phyloP scores from a whole-genome alignment of 2,797 vertebrate genomes.

The Rhincodon typus region DNA sequence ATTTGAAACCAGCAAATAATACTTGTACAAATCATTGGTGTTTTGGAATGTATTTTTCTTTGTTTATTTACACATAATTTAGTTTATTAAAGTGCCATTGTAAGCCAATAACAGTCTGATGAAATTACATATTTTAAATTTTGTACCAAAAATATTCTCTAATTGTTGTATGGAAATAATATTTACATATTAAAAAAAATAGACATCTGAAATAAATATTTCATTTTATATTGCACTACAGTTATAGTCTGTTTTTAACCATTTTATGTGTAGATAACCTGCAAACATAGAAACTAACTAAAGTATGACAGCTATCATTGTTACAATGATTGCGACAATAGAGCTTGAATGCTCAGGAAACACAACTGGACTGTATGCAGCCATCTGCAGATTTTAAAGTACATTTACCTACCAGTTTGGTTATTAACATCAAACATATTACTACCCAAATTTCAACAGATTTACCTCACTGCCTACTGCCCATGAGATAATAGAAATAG shows the following conservation, averaged over 20 bases:
- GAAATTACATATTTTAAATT: background rate
- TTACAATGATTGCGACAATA: background rate
- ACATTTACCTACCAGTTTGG: background rate
- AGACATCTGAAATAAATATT: background rate
- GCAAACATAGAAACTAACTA: background rate
- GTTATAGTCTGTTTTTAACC: background rate
- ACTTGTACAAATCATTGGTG: background rate
- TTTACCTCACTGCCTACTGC: background rate
- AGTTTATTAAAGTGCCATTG: background rate
- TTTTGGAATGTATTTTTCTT: background rate
- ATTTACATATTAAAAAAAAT: background rate
- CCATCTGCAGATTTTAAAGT: background rate
- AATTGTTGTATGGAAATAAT: background rate
- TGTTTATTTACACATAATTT: background rate
- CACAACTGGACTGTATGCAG: background rate
- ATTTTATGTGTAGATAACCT: background rate
- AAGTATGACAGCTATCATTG: background rate
- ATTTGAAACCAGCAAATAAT: background rate
- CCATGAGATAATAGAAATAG: background rate
- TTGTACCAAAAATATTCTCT: background rate
- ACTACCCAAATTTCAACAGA: background rate
- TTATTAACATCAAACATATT: constrained; percentile 14
- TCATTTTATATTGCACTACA: background rate
- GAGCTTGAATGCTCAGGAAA: background rate
- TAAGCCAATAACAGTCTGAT: background rate